These are phyloP conservation scores for Laterallus jamaicensis DNA, from an alignment of 2,113 vertebrate species.

Conservation along the genomic window DNA sequence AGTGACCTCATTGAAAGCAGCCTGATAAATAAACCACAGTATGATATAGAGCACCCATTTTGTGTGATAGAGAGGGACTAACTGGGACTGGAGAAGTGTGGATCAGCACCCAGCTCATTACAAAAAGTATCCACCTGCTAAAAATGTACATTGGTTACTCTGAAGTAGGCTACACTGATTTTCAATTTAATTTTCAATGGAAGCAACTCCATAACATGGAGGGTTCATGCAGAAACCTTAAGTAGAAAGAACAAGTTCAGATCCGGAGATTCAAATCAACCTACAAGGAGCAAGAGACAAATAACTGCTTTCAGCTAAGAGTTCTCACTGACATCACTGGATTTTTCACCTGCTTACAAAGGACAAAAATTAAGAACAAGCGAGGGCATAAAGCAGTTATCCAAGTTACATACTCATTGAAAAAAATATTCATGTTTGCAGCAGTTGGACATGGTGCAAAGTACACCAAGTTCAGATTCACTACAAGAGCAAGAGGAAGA, in stretches of 20 bases:
- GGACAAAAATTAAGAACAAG: background rate
- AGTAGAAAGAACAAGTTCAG: background rate
- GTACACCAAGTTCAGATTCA: slow-evolving; percentile 25
- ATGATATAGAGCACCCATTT: too few relatives aligned
- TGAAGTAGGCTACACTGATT: background rate
- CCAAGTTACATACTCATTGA: background rate
- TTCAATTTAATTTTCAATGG: background rate
- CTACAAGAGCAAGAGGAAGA: slow-evolving; percentile 11
- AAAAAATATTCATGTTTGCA: background rate
- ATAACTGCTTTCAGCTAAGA: background rate
- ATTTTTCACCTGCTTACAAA: background rate
- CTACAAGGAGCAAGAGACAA: background rate
- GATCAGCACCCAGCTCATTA: background rate
- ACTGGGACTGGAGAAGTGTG: background rate
- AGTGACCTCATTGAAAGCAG: background rate
- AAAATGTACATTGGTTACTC: background rate
- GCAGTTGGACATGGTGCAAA: slow-evolving; percentile 10
- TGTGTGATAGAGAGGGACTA: too few relatives aligned
- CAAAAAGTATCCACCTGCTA: background rate
- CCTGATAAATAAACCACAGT: background rate
- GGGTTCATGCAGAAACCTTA: background rate
- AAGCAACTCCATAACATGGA: background rate
- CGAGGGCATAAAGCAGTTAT: background rate
- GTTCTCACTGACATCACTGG: background rate
- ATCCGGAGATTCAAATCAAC: background rate